Percentiles rank a stretch among this genome's conserved stretches.
phyloP scores from a whole-genome alignment of 2,113 vertebrate genomes.

The Ageneiosus marmoratus region DNA sequence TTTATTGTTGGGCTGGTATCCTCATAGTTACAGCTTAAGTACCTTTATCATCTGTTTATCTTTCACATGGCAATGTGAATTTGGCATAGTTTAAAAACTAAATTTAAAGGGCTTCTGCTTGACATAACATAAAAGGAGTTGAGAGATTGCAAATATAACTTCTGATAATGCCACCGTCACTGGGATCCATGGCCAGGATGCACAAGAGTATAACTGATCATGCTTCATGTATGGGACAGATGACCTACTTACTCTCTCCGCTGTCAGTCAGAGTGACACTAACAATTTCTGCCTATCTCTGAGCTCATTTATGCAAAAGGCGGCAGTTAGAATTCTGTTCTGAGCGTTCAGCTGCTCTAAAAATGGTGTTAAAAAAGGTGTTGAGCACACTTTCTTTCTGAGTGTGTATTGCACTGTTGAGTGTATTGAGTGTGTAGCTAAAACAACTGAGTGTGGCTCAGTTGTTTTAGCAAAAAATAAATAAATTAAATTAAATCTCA shows the following conservation, averaged over 20 bases:
- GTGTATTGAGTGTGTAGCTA: no score
- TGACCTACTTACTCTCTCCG: not conserved
- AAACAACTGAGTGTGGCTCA: no score
- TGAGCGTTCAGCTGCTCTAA: not conserved
- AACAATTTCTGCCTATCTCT: not conserved
- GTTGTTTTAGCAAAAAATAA: not conserved
- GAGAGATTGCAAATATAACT: no score
- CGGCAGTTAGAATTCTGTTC: not conserved
- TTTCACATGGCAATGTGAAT: not conserved
- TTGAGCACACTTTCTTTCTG: not conserved
- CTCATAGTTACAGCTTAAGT: not conserved
- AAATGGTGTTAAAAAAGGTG: not conserved
- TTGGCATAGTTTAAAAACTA: no score
- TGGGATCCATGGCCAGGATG: not conserved
- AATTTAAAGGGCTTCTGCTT: no score
- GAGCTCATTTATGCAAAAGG: not conserved
- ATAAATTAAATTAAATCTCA: no score
- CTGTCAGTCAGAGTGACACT: not conserved
- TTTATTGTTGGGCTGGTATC: not conserved
- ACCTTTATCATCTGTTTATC: not conserved
- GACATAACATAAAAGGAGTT: no score
- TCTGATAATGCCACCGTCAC: no score
- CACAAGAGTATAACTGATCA: not conserved
- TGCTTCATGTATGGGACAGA: not conserved
- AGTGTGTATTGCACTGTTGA: not conserved